These are phyloP conservation scores for Alfaro cultratus DNA, from an alignment of 2,797 vertebrate species.

Conservation along the genomic window DNA sequence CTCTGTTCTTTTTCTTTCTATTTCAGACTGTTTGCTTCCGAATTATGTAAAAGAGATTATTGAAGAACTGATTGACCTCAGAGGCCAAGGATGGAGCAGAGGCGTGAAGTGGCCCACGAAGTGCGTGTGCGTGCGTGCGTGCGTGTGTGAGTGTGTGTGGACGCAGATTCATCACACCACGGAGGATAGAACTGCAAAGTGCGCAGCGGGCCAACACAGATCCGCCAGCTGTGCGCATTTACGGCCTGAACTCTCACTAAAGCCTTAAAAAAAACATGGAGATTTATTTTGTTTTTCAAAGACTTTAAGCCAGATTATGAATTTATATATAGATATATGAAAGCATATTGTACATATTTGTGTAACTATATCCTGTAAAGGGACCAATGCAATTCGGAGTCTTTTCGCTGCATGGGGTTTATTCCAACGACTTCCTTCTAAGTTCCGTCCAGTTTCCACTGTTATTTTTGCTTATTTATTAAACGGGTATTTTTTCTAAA, in stretches of 20 bases:
- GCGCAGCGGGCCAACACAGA: constrained; percentile 9
- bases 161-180: constrained; percentile 20
- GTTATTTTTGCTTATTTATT: constrained; percentile 93
- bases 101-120: constrained; percentile 64
- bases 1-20: background rate
- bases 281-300: constrained; percentile 67
- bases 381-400: constrained; percentile 82
- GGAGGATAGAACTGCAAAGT: background rate
- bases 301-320: constrained; percentile 77
- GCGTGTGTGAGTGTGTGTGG: background rate
- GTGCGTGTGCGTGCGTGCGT: constrained; percentile 2
- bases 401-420: constrained; percentile 77
- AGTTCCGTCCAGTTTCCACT: constrained; percentile 87
- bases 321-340: constrained; percentile 54
- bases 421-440: constrained; percentile 64
- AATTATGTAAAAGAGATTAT: constrained; percentile 78
- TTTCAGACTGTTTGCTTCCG: constrained; percentile 83
- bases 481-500: constrained; percentile 81
- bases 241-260: constrained; percentile 58
- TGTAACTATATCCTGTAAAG: constrained; percentile 76
- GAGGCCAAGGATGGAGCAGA: constrained; percentile 60
- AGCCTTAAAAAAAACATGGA: constrained; percentile 46
- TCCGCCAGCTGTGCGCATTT: constrained; percentile 31
- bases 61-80: constrained; percentile 81
- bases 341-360: constrained; percentile 80